Percentiles rank a stretch among this genome's conserved stretches.
Conservation (phyloP, 2,113 vertebrate genomes). For the Ceratotherium simum region DNA sequence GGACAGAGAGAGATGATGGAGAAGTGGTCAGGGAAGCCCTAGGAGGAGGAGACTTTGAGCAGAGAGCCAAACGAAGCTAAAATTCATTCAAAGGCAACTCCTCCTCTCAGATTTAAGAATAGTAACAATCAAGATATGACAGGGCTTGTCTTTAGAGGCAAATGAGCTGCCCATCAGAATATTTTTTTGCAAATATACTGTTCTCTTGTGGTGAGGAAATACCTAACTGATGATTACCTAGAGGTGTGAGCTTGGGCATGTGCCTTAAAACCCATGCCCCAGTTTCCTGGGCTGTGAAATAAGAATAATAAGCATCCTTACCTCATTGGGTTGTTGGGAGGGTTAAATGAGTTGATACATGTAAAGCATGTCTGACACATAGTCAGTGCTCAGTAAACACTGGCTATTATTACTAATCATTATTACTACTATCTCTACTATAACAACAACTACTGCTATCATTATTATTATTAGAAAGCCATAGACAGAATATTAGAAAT, state of each 20-base stretch:
- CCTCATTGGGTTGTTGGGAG: background rate
- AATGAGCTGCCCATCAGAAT: background rate
- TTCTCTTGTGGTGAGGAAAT: background rate
- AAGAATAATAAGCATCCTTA: background rate
- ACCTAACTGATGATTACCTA: background rate
- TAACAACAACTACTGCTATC: background rate
- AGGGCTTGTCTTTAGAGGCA: background rate
- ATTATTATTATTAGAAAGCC: background rate
- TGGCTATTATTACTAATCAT: background rate
- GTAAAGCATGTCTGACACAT: background rate
- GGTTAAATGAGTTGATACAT: background rate
- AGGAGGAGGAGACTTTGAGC: background rate
- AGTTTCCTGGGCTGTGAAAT: background rate
- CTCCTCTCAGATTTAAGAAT: background rate
- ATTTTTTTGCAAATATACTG: background rate
- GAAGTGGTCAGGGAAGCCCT: background rate
- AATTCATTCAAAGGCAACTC: background rate
- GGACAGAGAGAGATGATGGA: background rate
- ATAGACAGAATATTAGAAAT: background rate
- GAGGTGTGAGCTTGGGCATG: background rate
- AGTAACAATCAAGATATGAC: too few relatives aligned
- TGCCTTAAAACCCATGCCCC: background rate
- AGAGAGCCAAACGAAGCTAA: background rate
- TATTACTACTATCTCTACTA: too few relatives aligned
- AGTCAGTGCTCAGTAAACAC: background rate